Conservation (phyloP, 1,140 invertebrate genomes). For the Bilobella aurantiaca region DNA sequence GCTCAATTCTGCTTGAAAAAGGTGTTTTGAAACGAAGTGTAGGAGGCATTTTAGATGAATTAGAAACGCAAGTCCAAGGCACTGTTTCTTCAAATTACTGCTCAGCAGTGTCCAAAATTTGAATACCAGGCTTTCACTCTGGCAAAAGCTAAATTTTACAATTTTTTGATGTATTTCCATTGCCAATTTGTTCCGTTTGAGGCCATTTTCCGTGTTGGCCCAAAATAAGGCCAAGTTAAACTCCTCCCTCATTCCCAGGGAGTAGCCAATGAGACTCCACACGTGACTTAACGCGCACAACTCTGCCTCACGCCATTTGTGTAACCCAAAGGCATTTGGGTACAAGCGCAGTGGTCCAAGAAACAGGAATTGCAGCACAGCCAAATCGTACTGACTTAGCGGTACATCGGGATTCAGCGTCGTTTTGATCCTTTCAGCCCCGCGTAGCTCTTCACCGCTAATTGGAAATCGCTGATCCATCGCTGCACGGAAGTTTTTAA, state of each 20-base stretch:
- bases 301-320: not conserved
- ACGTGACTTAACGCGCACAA: slow-evolving; percentile 30
- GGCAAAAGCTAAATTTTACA: not conserved
- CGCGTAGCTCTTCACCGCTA: not conserved
- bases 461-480: not conserved
- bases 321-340: slow-evolving; percentile 27
- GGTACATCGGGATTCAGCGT: slow-evolving; percentile 32
- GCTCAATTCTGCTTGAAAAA: not conserved
- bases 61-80: not conserved
- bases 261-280: slow-evolving; percentile 29
- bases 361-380: slow-evolving; percentile 29
- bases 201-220: not conserved
- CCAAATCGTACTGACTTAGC: slow-evolving; percentile 30
- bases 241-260: slow-evolving; percentile 25
- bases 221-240: slow-evolving; percentile 24
- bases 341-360: slow-evolving; percentile 19
- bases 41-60: not conserved
- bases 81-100: not conserved
- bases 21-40: not conserved
- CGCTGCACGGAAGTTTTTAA: not conserved
- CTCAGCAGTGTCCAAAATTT: not conserved
- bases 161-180: not conserved
- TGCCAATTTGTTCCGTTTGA: not conserved
- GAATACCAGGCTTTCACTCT: not conserved
- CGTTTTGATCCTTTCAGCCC: slow-evolving; percentile 5